These are phyloP conservation scores for Emydocephalus ijimae DNA, from an alignment of 2,113 vertebrate genomes.

Conservation along the genomic window DNA sequence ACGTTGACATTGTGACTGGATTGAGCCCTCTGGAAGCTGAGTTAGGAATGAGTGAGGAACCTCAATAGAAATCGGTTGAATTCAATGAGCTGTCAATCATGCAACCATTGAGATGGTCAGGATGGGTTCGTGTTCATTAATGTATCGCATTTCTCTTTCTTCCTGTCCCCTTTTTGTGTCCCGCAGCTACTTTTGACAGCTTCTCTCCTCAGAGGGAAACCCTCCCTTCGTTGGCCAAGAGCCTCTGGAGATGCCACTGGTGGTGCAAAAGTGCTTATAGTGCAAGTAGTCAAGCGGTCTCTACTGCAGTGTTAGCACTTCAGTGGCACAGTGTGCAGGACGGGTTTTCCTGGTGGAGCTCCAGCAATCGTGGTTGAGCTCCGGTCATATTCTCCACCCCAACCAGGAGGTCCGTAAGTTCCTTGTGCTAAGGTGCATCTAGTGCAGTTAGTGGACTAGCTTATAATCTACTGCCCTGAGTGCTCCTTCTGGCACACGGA, in stretches of 20 bases:
- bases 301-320: slow-evolving; percentile 84
- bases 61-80: neutral
- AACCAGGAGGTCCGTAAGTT: neutral
- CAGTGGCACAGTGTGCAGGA: slow-evolving; percentile 63
- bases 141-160: neutral
- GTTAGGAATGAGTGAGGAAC: neutral
- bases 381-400: neutral
- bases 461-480: slow-evolving; percentile 97
- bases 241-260: slow-evolving; percentile 59
- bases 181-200: neutral
- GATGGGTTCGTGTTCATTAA: neutral
- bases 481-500: slow-evolving; percentile 97
- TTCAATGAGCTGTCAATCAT: neutral
- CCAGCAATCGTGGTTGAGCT: neutral
- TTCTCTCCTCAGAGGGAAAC: neutral
- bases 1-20: neutral
- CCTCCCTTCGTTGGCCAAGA: neutral
- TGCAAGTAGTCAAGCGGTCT: slow-evolving; percentile 76
- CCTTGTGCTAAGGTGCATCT: slow-evolving; percentile 99
- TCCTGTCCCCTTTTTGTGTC: neutral
- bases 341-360: neutral
- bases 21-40: neutral
- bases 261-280: slow-evolving; percentile 86
- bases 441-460: slow-evolving; percentile 97
- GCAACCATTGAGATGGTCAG: neutral